Evolutionary conservation across 2,797 vertebrate genomes (phyloP), one percentile per base, ranked within the genome.

Genomic region (Acanthiza pusilla): DNA sequence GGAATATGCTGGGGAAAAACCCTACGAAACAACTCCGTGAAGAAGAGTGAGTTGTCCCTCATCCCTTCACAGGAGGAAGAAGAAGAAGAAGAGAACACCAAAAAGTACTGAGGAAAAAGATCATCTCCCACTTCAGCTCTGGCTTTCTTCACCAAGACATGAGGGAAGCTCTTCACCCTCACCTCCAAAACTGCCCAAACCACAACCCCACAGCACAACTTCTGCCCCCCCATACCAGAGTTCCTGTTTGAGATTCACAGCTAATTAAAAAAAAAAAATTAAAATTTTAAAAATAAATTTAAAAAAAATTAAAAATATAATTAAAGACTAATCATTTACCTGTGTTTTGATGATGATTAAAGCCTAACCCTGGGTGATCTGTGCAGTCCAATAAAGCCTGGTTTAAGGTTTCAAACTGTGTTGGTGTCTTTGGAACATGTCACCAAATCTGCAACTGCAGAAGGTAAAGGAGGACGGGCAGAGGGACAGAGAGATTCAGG

Each of bases 311-410:
- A 9, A 38, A 38, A 38, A 38, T 11, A 38, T 38, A 11, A 60
- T 38, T 55, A 40, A 61, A 48, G 11, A 40, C 34, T n/a, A 20
- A 76, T 62, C 48, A 50, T 23, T 68, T 11, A 19, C 22, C 11
- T 20, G 19, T 18, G 54, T 26, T 10, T 5, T 5, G 22, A 7
- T 23, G 40, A 17, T 16, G 23, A 32, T 22, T 38, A 68, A 81
- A 55, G 16, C 10, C 22, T 62, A 21, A n/a, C 7, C 10, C 21
- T 55, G 2, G 5, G 26, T 4, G 7, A 0, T 0, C 2, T 4
- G 8, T 4, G 14, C 12, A 18, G n/a, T 45, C 9, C 47, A 90
- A 47, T 21, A 66, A 58, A 78, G 26, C 2, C 4, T 30, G 21
- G 20, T 23, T 48, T 30, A 40, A 71, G 10, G 10, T 18, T 70